Percentiles rank a stretch among this genome's conserved stretches.
phyloP scores from a whole-genome alignment of 2,113 vertebrate species.

The Fulmarus glacialis region DNA sequence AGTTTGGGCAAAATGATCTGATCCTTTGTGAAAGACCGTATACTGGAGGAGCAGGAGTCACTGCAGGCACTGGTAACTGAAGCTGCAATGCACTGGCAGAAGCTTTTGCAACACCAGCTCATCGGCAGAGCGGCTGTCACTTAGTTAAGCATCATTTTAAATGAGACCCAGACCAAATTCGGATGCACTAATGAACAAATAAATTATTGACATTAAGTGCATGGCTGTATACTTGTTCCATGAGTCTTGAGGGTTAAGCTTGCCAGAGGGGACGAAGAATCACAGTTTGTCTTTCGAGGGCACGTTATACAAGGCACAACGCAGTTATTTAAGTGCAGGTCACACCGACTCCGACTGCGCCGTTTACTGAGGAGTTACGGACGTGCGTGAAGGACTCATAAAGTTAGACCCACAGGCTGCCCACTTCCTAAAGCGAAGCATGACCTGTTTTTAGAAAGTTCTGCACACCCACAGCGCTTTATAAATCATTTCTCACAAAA shows the following conservation, averaged over 20 bases:
- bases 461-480: neutral
- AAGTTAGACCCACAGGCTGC: neutral
- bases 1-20: neutral
- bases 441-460: neutral
- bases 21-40: neutral
- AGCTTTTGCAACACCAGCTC: neutral
- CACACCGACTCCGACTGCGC: neutral
- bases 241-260: neutral
- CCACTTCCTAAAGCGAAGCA: neutral
- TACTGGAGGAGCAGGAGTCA: neutral
- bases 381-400: neutral
- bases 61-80: neutral
- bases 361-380: neutral
- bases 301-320: fast-evolving
- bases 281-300: neutral
- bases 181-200: neutral
- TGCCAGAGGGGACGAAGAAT: neutral
- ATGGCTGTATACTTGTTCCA: neutral
- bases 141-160: neutral
- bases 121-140: neutral
- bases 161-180: neutral
- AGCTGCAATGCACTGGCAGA: neutral
- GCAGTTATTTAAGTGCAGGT: neutral
- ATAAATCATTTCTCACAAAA: neutral
- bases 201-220: neutral